Base-by-base conservation (phyloP, 2,113 vertebrate genomes). In the Protomyctophum bolini region DNA sequence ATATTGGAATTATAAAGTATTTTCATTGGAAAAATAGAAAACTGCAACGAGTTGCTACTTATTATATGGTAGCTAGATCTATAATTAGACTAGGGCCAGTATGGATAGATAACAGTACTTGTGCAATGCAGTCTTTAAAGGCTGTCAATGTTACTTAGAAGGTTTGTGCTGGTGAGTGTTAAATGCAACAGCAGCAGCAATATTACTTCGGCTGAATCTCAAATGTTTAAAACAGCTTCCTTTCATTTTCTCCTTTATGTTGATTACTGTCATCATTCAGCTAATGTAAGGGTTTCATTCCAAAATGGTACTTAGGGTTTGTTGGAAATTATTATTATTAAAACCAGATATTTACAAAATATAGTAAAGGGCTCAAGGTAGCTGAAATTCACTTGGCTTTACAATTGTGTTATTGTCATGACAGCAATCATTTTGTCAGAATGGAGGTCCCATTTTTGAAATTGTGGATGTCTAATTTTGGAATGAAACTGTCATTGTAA, bases 221-320 rank as follows among this genome's bases (percentile, higher is more conserved):
- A 52, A 10, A 33, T 64, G 57, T 66, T 48, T 61, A 7, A 55
- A 28, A 66, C 41, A 12, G 64, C 51, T 66, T 66, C 64, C 64
- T 66, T 50, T 54, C 8, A 12, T n/a, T 21, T 54, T 46, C n/a
- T 59, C 10, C 33, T 49, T 48, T 41, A 2, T 10, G 33, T 41
- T 58, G 3, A 8, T 41, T 33, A 6, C 41, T 41, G 41, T 6
- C 11, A 60, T 60, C 58, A 41, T 54, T 54, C 51, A 54, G n/a
- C 51, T 5, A 45, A 14, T 64, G 41, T 28, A 52, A 63, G 63
- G 12, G 69, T 63, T 63, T 77, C 14, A 77, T 72, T 63, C 15
- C 33, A 55, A 72, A 63, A 57, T 9, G 48, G 9, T n/a, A 12
- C 5, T 6, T 52, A 52, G 4, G 10, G 0, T 12, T 11, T n/a